Evolutionary conservation across 2,888 invertebrate genomes (phyloP).

Genomic region (Hypomecis punctinalis): DNA sequence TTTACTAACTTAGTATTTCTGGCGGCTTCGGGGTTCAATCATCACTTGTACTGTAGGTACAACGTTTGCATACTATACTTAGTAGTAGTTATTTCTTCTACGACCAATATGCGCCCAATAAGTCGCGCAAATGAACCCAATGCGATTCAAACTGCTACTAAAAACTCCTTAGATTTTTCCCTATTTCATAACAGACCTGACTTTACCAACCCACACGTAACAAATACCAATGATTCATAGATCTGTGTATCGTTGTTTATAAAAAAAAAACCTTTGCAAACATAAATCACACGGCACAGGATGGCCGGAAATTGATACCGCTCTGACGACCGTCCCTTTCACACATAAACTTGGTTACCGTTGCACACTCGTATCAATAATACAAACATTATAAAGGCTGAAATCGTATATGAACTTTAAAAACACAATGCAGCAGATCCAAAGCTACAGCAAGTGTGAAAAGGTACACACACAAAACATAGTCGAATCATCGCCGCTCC

Average conservation of each 20-base stretch:
- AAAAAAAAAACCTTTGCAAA: slow-evolving; percentile 62
- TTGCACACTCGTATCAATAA: slow-evolving; percentile 8
- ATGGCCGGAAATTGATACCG: slow-evolving; percentile 78
- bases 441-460: too few species aligned
- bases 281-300: slow-evolving; percentile 74
- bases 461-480: too few species aligned
- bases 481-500: too few species aligned
- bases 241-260: slow-evolving; percentile 38
- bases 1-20: too few species aligned
- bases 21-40: too few species aligned
- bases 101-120: too few species aligned
- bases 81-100: too few species aligned
- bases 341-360: slow-evolving; percentile 50
- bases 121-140: too few species aligned
- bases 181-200: neutral
- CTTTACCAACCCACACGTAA: slow-evolving; percentile 14
- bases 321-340: slow-evolving; percentile 60
- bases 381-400: neutral
- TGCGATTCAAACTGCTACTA: neutral
- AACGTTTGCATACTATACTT: too few species aligned
- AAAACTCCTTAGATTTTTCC: neutral
- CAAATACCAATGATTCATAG: slow-evolving; percentile 19
- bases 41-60: too few species aligned
- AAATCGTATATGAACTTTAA: slow-evolving; percentile 1
- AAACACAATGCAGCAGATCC: neutral